Evolutionary conservation across 2,888 invertebrate species (phyloP).

Genomic region (Nomada goodeniana): DNA sequence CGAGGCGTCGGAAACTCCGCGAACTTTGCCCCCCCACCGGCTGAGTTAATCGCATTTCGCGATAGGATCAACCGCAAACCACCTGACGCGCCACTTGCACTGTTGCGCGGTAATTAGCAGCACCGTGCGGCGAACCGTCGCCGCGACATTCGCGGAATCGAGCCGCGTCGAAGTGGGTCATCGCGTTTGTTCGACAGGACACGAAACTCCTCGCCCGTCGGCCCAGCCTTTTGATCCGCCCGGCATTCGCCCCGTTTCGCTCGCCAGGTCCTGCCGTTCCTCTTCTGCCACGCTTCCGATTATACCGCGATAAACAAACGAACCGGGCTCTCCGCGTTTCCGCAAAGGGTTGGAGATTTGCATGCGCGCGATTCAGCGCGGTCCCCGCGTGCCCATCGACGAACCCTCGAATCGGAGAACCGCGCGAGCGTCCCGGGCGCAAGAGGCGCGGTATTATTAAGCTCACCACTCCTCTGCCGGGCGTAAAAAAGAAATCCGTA

Average conservation of each 20-base stretch:
- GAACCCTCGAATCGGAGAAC: slow-evolving; percentile 38
- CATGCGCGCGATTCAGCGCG: slow-evolving; percentile 7
- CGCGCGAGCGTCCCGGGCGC: slow-evolving; percentile 18
- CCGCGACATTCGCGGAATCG: slow-evolving; percentile 2
- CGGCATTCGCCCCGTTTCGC: not conserved
- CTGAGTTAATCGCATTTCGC: slow-evolving; percentile 51
- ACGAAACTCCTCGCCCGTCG: not conserved
- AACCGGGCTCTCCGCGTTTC: not conserved
- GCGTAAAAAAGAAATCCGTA: slow-evolving; percentile 55
- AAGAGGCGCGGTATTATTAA: slow-evolving; percentile 58
- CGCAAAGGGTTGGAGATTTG: slow-evolving; percentile 26
- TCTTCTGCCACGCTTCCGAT: not conserved
- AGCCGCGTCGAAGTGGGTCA: slow-evolving; percentile 54
- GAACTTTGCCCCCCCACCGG: not conserved
- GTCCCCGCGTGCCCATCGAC: slow-evolving; percentile 32
- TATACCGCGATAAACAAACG: slow-evolving; percentile 4
- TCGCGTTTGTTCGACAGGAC: not conserved
- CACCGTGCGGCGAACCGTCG: not conserved
- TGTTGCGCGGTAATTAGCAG: slow-evolving; percentile 49
- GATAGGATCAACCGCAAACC: slow-evolving; percentile 49
- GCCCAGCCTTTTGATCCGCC: not conserved
- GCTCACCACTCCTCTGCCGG: slow-evolving; percentile 20
- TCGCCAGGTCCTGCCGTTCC: not conserved
- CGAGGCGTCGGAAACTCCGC: slow-evolving; percentile 7
- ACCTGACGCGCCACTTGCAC: slow-evolving; percentile 59